Evolutionary conservation across 2,888 invertebrate genomes (phyloP).

Genomic region (Campoplex nolae): DNA sequence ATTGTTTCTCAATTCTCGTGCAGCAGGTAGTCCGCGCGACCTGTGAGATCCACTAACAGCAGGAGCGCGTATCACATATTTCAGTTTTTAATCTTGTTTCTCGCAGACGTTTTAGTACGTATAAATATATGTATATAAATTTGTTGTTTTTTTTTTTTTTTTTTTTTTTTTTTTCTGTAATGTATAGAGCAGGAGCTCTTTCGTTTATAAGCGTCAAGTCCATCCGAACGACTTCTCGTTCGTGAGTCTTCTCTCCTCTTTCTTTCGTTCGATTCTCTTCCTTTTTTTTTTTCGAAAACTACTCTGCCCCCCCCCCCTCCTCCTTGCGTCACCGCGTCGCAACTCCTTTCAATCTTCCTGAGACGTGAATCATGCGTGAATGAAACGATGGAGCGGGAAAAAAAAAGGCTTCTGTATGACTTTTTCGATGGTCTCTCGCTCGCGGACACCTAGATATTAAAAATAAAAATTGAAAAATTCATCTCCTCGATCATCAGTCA

Average conservation of each 20-base stretch:
- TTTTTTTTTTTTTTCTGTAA: constrained; percentile 35
- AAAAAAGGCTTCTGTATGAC: constrained; percentile 19
- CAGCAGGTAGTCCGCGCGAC: constrained; percentile 53
- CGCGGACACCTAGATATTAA: constrained; percentile 1
- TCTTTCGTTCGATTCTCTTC: constrained; percentile 29
- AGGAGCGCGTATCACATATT: constrained; percentile 63
- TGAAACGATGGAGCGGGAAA: constrained; percentile 40
- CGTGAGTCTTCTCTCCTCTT: constrained; percentile 46
- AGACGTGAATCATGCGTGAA: constrained; percentile 70
- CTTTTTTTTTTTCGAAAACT: constrained; percentile 33
- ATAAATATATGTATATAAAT: constrained; percentile 17
- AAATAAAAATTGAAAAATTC: constrained; percentile 5
- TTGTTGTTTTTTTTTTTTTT: too few species aligned
- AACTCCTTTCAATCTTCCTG: constrained; percentile 59
- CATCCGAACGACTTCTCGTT: constrained; percentile 63
- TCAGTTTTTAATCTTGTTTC: constrained; percentile 66
- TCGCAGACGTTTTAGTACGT: constrained; percentile 36
- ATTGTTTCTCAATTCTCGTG: constrained; percentile 64
- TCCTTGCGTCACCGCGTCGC: constrained; percentile 7
- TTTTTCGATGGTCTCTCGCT: constrained; percentile 13
- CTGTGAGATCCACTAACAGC: constrained; percentile 56
- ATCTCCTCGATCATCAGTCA: constrained; percentile 10
- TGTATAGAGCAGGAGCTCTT: constrained; percentile 51
- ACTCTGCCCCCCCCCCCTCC: constrained; percentile 10
- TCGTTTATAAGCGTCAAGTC: constrained; percentile 58